Percentiles rank a stretch among this genome's conserved stretches.
phyloP scores from a whole-genome alignment of 2,797 vertebrate genomes.

The Trachurus trachurus region DNA sequence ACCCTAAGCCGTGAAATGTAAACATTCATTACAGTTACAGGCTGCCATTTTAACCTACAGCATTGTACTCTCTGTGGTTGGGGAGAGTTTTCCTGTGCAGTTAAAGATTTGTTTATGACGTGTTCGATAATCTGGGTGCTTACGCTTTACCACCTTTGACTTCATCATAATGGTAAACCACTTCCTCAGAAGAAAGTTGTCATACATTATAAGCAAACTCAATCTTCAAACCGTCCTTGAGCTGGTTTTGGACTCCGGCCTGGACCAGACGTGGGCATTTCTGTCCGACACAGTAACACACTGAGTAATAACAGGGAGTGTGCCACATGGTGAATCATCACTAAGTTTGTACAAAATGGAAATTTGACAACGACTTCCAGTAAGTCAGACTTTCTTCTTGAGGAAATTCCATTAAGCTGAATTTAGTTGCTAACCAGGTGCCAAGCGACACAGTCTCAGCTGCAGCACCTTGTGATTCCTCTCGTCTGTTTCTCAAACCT shows the following conservation, averaged over 20 bases:
- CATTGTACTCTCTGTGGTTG: background rate
- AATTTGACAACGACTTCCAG: slow-evolving; percentile 52
- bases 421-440: slow-evolving; percentile 34
- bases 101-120: background rate
- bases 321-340: slow-evolving; percentile 40
- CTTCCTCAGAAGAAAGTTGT: too few species aligned
- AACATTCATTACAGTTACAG: background rate
- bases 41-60: background rate
- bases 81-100: background rate
- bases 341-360: slow-evolving; percentile 46
- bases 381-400: slow-evolving; percentile 35
- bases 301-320: slow-evolving; percentile 6
- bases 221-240: background rate
- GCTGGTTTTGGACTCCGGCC: background rate
- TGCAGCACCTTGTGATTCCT: background rate
- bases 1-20: background rate
- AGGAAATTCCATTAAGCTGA: slow-evolving; percentile 52
- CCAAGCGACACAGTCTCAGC: slow-evolving; percentile 24
- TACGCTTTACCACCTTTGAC: background rate
- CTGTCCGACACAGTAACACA: background rate
- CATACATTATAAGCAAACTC: background rate
- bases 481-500: background rate
- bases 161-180: background rate
- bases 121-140: background rate
- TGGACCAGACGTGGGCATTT: background rate